A percentile compares a stretch with the other conserved stretches of the same genome.
Evolutionary conservation across 2,113 vertebrate genomes (phyloP).

Genomic region (Cyprinodon tularosa): DNA sequence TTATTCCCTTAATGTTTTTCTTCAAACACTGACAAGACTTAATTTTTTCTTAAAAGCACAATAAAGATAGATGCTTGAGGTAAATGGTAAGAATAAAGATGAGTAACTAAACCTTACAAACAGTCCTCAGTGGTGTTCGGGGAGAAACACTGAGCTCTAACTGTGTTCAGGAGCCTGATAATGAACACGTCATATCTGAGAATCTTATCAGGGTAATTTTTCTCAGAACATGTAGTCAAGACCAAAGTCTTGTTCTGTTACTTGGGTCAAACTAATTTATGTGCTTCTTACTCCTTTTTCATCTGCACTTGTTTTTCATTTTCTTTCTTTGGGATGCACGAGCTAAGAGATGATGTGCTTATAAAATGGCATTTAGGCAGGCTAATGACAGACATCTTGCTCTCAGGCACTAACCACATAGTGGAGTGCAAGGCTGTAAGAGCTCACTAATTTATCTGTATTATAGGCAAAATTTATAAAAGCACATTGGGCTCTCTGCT

Average conservation of each 20-base stretch:
- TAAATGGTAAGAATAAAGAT: conserved; percentile 44
- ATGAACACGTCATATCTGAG: conserved; percentile 17
- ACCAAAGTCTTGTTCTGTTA: conserved; percentile 9
- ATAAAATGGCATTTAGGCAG: conserved; percentile 57
- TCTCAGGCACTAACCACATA: conserved; percentile 46
- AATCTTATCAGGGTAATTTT: conserved; percentile 37
- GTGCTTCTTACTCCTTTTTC: conserved; percentile 32
- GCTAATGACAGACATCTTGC: conserved; percentile 58
- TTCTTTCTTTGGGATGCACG: not conserved
- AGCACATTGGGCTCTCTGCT: conserved; percentile 60
- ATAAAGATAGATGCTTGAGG: conserved; percentile 47
- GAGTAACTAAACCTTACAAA: conserved; percentile 41
- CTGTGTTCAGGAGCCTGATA: not conserved
- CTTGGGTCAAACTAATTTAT: conserved; percentile 48
- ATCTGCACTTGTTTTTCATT: conserved; percentile 13
- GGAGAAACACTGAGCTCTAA: conserved; percentile 22
- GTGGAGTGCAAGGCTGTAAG: conserved; percentile 30
- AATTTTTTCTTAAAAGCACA: conserved; percentile 42
- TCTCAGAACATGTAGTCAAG: conserved; percentile 19
- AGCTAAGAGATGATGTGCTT: conserved; percentile 38
- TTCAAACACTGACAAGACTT: conserved; percentile 27
- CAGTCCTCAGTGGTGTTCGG: conserved; percentile 33
- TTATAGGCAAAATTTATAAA: conserved; percentile 74
- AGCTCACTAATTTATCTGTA: conserved; percentile 70
- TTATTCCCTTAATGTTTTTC: conserved; percentile 45